Base-by-base conservation (phyloP, 2,797 vertebrate genomes). In the Dermochelys coriacea region DNA sequence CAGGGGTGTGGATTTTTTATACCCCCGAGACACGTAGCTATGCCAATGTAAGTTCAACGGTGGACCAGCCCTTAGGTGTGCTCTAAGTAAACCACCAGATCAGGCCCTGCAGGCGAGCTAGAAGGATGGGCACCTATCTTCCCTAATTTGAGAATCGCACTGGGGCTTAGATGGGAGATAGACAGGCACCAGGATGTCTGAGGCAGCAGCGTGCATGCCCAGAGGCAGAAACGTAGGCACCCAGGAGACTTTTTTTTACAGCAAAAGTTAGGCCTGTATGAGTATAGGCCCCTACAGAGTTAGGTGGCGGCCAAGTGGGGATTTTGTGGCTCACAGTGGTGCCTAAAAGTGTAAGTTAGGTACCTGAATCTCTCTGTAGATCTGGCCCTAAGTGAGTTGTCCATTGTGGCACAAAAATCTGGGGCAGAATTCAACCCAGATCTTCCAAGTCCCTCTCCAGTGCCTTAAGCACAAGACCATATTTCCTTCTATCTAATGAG, bases 381-480 rank as follows among this genome's bases (percentile, higher is more conserved):
- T 57, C 11, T 57, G 55, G 27, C 12, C 27, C 11, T 97, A 94
- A 96, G 57, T 82, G 92, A 96, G 88, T 86, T 95, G 83, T 80
- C 74, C 93, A 85, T 74, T 93, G 96, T 95, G 94, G 95, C 37
- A 57, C 88, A 86, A 47, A 85, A 29, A 10, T 41, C 52, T n/a
- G 55, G 41, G 54, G 21, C 84, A 77, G 61, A 93, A 84, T 93
- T 90, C 96, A 97, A 95, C 93, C 93, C 5, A 0, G 31, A 91
- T 88, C 74, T 80, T 82, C 79, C 54, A 84, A 87, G 78, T 55
- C 93, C 27, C 10, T 14, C 37, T 18, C 49, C 52, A 86, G 91
- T 82, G 93, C 6, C 91, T 90, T 94, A 74, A 97, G 94, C 96
- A 97, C 89, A 96, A 96, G 89, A 91, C 94, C 93, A 94, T 51